These are phyloP conservation scores for Steatornis caripensis DNA, from an alignment of 2,113 vertebrate species.

Conservation along the genomic window DNA sequence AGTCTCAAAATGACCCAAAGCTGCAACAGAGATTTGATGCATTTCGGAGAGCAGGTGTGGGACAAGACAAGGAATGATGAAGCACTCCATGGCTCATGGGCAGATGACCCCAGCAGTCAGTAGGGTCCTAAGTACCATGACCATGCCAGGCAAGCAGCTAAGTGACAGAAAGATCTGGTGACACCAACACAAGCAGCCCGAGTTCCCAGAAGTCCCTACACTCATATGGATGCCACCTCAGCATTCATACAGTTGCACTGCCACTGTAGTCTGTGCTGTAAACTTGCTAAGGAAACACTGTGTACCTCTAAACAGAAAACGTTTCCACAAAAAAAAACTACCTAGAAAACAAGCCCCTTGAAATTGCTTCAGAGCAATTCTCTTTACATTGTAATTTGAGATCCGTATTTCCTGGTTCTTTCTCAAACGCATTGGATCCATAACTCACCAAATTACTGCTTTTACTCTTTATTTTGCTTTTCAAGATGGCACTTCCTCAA, in stretches of 20 bases:
- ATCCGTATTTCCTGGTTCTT: neutral
- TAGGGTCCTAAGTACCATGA: neutral
- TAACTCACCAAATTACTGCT: neutral
- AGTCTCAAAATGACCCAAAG: neutral
- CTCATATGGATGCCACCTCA: neutral
- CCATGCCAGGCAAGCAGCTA: neutral
- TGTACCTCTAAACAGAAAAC: neutral
- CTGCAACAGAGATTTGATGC: neutral
- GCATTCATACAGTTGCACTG: rapidly evolving
- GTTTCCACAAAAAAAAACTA: neutral
- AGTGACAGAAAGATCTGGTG: neutral
- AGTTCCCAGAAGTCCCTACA: neutral
- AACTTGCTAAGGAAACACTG: neutral
- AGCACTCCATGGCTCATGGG: neutral
- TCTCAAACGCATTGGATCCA: neutral
- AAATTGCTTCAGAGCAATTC: neutral
- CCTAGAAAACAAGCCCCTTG: neutral
- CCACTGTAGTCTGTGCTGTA: neutral
- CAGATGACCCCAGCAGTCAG: neutral
- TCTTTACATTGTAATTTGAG: neutral
- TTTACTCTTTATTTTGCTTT: neutral
- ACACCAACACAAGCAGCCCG: neutral
- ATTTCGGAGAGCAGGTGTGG: neutral
- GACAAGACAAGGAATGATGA: neutral
- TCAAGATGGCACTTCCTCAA: neutral